Percentiles rank a stretch among this genome's conserved stretches.
Conservation (phyloP, 2,797 vertebrate genomes). For the Yasuhikotakia modesta region DNA sequence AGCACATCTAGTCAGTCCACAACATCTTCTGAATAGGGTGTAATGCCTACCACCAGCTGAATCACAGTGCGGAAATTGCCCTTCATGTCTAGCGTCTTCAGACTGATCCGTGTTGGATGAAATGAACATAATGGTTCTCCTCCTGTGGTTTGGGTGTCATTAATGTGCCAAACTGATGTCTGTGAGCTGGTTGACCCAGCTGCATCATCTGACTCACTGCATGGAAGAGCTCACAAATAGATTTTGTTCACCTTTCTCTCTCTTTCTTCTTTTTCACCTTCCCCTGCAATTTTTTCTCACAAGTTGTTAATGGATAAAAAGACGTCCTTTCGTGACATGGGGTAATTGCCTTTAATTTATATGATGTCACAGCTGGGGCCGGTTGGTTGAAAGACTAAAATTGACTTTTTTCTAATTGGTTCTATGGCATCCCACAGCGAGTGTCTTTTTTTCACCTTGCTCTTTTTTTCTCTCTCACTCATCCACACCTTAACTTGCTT, state of each 20-base stretch:
- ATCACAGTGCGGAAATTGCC: constrained; percentile 53
- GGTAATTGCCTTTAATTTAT: constrained; percentile 50
- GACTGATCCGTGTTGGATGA: constrained; percentile 32
- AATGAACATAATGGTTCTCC: constrained; percentile 52
- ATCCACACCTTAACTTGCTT: neutral
- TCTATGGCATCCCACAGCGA: constrained; percentile 18
- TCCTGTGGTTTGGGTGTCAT: constrained; percentile 43
- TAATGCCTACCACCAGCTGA: constrained; percentile 49
- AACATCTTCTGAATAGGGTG: constrained; percentile 48
- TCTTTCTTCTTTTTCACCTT: neutral
- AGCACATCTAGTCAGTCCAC: constrained; percentile 22
- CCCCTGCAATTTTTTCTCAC: neutral
- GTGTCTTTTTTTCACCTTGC: neutral
- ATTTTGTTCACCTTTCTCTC: neutral
- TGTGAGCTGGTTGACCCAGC: constrained; percentile 47
- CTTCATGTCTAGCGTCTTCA: constrained; percentile 16
- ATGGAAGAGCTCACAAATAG: neutral
- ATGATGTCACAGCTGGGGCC: constrained; percentile 47
- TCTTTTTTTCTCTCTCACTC: neutral
- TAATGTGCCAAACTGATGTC: constrained; percentile 52
- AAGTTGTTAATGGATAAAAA: constrained; percentile 34
- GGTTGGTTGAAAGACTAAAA: constrained; percentile 41
- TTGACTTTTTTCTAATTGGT: constrained; percentile 45
- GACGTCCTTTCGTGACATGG: neutral
- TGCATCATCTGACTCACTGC: constrained; percentile 19